A percentile compares a stretch with the other conserved stretches of the same genome.
These are phyloP conservation scores for Neoaliturus tenellus DNA, from an alignment of 2,888 invertebrate genomes.

Conservation along the genomic window DNA sequence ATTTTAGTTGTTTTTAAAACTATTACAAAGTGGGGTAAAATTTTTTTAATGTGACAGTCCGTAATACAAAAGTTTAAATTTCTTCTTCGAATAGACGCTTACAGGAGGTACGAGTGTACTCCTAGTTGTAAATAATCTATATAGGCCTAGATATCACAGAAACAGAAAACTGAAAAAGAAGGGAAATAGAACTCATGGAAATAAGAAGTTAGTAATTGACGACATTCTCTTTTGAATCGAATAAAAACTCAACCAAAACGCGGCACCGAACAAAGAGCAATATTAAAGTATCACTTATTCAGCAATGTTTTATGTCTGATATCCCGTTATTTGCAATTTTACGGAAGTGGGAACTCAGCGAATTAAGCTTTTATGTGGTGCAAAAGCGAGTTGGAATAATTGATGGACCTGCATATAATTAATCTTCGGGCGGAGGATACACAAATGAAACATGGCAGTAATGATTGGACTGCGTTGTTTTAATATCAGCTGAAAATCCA, in stretches of 20 bases:
- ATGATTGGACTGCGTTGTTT: not conserved
- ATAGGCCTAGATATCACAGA: too few species aligned
- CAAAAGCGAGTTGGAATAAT: conserved; percentile 6
- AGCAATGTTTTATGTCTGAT: not conserved
- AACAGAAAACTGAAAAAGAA: too few species aligned
- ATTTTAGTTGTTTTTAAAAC: too few species aligned
- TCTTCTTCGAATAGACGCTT: too few species aligned
- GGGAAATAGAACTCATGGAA: too few species aligned
- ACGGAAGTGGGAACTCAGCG: not conserved
- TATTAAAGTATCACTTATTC: not conserved
- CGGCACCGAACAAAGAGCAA: not conserved
- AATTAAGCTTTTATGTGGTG: not conserved
- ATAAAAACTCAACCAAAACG: not conserved
- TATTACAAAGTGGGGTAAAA: too few species aligned
- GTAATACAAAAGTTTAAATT: too few species aligned
- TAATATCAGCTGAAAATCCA: too few species aligned
- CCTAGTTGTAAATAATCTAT: too few species aligned
- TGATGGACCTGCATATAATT: conserved; percentile 15
- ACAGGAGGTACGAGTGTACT: too few species aligned
- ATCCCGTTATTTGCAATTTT: not conserved
- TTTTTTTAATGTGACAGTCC: too few species aligned
- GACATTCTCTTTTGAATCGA: not conserved
- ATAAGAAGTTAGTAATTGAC: not conserved
- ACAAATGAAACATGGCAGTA: conserved; percentile 8
- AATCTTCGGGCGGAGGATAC: not conserved